Evolutionary conservation across 92 coral and sea anemone species (phyloP), one percentile per base, ranked within the genome.

Genomic region (Epizoanthus rinbou): DNA sequence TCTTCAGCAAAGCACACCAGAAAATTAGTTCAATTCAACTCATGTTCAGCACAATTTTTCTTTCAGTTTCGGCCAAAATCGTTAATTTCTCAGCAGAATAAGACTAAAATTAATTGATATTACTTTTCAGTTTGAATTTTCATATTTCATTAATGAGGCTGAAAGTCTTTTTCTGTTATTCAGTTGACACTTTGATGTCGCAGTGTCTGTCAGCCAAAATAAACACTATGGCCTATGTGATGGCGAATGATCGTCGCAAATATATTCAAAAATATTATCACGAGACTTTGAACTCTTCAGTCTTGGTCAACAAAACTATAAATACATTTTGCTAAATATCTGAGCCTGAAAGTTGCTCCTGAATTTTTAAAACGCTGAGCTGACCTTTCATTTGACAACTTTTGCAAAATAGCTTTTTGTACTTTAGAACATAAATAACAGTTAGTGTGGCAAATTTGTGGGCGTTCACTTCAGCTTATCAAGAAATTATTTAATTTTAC

Each of bases 261-360:
- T 45, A 25, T 25, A 71, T 37, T 45, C 25, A 21, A 59, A 4
- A 58, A 76, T 3, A 35, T 37, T 10, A 0, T 3, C 47, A 62
- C 53, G 28, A 35, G 3, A 39, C 14, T 17, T 57, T 33, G 28
- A 23, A 17, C 47, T 9, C 28, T 58, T 33, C 68, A 10, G 11
- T 24, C 18, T 23, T 54, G 7, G 65, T 53, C 31, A 52, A 76
- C 7, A 35, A 18, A 31, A 78, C 45, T 63, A 50, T 9, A 50
- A 50, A 50, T 60, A 56, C 71, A 63, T 60, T 62, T 78, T 50
- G 52, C 57, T 69, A 78, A 78, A 78, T 78, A 78, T 78, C 60
- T 78, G 82, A 22, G 43, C 37, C n/a, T n/a, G n/a, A 35, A 37
- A 17, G 24, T 78, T 47, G 70, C 9, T 78, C 71, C 18, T 23